Base-by-base conservation (phyloP, 2,888 invertebrate genomes). In the Hirudinaria manillensis region DNA sequence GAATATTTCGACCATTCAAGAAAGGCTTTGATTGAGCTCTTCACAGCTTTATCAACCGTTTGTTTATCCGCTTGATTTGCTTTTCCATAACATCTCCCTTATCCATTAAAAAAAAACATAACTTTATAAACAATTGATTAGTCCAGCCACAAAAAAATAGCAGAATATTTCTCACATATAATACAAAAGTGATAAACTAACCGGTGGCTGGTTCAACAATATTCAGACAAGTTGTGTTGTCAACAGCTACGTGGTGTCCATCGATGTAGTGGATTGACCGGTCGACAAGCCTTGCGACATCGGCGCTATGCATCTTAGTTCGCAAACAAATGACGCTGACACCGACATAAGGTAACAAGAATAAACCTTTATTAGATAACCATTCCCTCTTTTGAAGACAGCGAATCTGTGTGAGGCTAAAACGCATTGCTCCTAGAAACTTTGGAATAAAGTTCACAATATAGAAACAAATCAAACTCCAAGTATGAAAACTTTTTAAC, bases 41-140 rank as follows among this genome's bases (percentile, higher is more conserved):
- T 71, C 2, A 87, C 85, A 21, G 87, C 87, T 45, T 78, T 75
- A 75, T 86, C 81, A 2, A 88, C 84, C 78, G 87, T 87, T 56
- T 81, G 76, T 21, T 71, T 74, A 34, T 83, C 82, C 19, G 83
- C 79, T 70, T 76, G 78, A 16, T 74, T 74, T 13, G 82, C 77
- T 21, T 77, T 74, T 32, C 81, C 76, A 67, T 84, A 68, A 6
- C 77, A 78, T 71, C 81, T 79, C 76, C 83, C 84, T 84, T 73
- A 75, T 77, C 27, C 13, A 70, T 24, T 65, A 29, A 51, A 73
- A 74, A 72, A 2, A 27, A 13, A 27, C 45, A 36, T 10, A 36
- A 6, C 4, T 6, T 36, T 36, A 36, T 36, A 36, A 6, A 36
- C 10, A 45, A 45, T 45, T 10, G 16, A 16, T 45, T 36, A 36